Evolutionary conservation across 2,797 vertebrate genomes (phyloP).

Genomic region (Falco cherrug): DNA sequence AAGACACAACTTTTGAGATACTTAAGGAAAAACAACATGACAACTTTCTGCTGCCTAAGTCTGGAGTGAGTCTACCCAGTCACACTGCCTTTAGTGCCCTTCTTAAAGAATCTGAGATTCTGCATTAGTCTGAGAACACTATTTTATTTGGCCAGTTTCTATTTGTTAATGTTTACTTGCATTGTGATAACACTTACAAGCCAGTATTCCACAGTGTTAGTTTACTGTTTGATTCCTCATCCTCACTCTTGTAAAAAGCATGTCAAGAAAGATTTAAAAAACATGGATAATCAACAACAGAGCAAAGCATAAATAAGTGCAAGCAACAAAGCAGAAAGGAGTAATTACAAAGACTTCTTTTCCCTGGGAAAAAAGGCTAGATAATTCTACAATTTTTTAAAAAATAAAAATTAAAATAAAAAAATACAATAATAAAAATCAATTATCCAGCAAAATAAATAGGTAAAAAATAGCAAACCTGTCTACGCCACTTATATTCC

Average conservation of each 20-base stretch:
- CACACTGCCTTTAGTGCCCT: neutral
- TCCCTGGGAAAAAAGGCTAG: constrained; percentile 3
- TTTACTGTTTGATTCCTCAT: neutral
- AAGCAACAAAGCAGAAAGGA: constrained; percentile 47
- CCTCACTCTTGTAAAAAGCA: neutral
- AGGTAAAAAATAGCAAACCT: neutral
- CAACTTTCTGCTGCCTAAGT: neutral
- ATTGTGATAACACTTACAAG: neutral
- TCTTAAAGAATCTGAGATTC: neutral
- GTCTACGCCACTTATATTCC: neutral
- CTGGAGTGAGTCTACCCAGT: neutral
- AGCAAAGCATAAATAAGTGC: neutral
- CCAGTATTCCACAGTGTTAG: neutral
- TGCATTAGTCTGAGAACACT: neutral
- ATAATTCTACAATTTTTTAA: neutral
- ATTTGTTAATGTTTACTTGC: neutral
- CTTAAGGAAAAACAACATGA: neutral
- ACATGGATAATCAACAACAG: neutral
- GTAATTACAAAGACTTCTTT: constrained; percentile 1
- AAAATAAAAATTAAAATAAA: too few species aligned
- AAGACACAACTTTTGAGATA: neutral
- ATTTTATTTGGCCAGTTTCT: neutral
- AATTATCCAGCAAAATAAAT: neutral
- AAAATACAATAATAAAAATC: too few species aligned
- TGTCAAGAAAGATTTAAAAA: neutral